Percentiles rank a stretch among this genome's conserved stretches.
Conservation (phyloP, 2,113 vertebrate genomes). For the Junco hyemalis region DNA sequence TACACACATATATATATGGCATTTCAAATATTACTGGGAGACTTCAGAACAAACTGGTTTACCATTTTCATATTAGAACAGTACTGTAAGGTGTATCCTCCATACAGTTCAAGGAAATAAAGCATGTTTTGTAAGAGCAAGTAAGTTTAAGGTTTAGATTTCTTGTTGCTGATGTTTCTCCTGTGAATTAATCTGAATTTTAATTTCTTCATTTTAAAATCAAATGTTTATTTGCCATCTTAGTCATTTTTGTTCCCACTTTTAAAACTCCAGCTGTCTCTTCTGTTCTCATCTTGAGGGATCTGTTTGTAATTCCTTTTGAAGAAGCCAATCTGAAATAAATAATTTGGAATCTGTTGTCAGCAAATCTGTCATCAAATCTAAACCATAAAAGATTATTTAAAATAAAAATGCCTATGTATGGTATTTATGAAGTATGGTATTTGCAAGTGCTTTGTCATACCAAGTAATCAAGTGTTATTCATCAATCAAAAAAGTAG, state of each 20-base stretch:
- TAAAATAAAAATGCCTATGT: neutral
- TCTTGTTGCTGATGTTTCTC: constrained; percentile 28
- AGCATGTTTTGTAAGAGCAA: neutral
- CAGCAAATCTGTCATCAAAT: neutral
- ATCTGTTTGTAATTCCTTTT: constrained; percentile 82
- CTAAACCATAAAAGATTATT: neutral
- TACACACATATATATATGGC: neutral
- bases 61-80: neutral
- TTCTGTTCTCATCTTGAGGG: constrained; percentile 73
- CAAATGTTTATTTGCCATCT: constrained; percentile 38
- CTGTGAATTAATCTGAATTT: constrained; percentile 36
- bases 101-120: neutral
- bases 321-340: constrained; percentile 90
- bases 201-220: constrained; percentile 34
- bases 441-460: neutral
- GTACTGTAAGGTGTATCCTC: neutral
- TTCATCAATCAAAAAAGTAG: neutral
- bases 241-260: constrained; percentile 72
- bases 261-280: constrained; percentile 90
- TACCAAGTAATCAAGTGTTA: neutral
- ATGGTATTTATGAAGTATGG: neutral
- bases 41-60: neutral
- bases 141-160: neutral
- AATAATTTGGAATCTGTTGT: constrained; percentile 39
- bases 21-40: neutral